Percentiles rank a stretch among this genome's conserved stretches.
phyloP scores from a whole-genome alignment of 2,888 invertebrate genomes.

The Bombyx huttoni region DNA sequence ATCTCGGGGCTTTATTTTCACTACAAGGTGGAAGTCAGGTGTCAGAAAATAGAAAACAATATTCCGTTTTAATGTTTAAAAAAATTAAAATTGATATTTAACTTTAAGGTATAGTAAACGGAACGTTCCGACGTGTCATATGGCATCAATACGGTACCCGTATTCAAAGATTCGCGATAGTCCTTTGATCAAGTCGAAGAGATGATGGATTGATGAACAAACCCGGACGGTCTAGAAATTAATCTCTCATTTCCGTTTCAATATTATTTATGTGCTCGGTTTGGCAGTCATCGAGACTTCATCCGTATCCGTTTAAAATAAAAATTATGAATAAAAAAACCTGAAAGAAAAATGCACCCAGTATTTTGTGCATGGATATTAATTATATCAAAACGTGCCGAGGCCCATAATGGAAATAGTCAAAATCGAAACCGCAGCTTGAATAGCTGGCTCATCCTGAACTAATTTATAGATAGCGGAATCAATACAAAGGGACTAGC shows the following conservation, averaged over 20 bases:
- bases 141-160: conserved; percentile 3
- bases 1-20: too few relatives aligned
- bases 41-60: too few relatives aligned
- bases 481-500: conserved; percentile 38
- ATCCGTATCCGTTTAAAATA: conserved; percentile 32
- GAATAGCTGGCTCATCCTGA: conserved; percentile 26
- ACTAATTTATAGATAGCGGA: conserved; percentile 43
- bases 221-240: conserved; percentile 28
- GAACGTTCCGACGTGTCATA: background rate
- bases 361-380: background rate
- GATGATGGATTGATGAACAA: conserved; percentile 48
- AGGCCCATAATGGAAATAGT: conserved; percentile 1
- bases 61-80: too few relatives aligned
- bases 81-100: background rate
- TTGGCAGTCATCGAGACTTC: conserved; percentile 35
- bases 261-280: conserved; percentile 34
- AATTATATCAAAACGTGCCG: too few relatives aligned
- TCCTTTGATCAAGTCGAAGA: conserved; percentile 46
- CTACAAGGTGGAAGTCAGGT: too few relatives aligned
- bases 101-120: background rate
- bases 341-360: background rate
- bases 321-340: conserved; percentile 12
- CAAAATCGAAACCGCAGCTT: conserved; percentile 5
- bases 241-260: conserved; percentile 39
- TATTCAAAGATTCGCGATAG: conserved; percentile 29